Conservation (phyloP, 2,888 invertebrate species). For the Tenthredo distinguenda region DNA sequence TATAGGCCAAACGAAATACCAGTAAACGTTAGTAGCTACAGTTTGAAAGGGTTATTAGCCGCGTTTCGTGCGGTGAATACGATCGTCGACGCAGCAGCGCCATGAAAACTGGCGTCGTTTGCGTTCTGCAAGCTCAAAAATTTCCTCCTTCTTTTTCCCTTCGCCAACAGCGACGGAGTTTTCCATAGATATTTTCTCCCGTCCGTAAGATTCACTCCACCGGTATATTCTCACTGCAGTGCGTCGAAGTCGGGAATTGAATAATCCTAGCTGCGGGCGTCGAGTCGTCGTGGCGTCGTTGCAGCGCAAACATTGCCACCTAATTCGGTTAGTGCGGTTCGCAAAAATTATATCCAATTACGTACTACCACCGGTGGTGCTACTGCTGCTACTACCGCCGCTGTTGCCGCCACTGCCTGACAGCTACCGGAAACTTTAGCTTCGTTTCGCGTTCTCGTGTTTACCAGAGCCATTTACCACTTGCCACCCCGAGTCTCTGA, state of each 20-base stretch:
- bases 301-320: constrained; percentile 42
- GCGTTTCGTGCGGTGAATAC: constrained; percentile 71
- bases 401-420: constrained; percentile 56
- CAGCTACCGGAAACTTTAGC: constrained; percentile 54
- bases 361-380: constrained; percentile 56
- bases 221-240: neutral
- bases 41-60: constrained; percentile 70
- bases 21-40: constrained; percentile 71
- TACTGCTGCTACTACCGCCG: neutral
- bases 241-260: constrained; percentile 8
- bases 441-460: constrained; percentile 23
- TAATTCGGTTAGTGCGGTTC: constrained; percentile 54
- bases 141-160: neutral
- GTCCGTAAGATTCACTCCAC: neutral
- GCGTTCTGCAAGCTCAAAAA: neutral
- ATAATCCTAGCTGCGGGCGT: constrained; percentile 9
- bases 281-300: constrained; percentile 34
- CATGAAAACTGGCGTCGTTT: constrained; percentile 27
- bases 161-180: neutral
- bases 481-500: constrained; percentile 18
- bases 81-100: constrained; percentile 60
- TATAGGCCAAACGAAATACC: constrained; percentile 70
- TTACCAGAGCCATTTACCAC: constrained; percentile 45
- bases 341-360: constrained; percentile 74
- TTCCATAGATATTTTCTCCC: neutral